phyloP scores from a whole-genome alignment of 2,888 invertebrate species.

The Machimus rusticus region DNA sequence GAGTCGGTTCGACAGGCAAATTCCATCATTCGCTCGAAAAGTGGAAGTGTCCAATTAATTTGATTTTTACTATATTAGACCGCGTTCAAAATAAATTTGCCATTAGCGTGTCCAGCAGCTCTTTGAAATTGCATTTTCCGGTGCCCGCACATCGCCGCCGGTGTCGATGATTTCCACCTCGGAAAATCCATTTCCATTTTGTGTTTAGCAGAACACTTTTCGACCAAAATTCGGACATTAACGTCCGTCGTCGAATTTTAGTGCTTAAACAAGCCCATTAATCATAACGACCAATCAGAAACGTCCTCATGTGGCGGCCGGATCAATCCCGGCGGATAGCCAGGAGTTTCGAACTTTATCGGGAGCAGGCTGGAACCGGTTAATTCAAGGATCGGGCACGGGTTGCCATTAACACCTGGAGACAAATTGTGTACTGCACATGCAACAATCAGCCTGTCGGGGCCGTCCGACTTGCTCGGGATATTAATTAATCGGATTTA shows the following conservation, averaged over 20 bases:
- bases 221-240: neutral
- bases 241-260: neutral
- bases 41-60: neutral
- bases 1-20: neutral
- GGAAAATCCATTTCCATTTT: neutral
- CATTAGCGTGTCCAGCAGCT: neutral
- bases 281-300: neutral
- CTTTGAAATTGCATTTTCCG: neutral
- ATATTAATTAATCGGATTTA: neutral
- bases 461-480: neutral
- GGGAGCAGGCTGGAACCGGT: neutral
- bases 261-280: constrained; percentile 9
- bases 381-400: neutral
- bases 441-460: neutral
- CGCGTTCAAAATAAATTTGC: neutral
- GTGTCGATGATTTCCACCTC: neutral
- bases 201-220: neutral
- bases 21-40: neutral
- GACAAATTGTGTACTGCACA: neutral
- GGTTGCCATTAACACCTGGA: neutral
- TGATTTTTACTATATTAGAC: neutral
- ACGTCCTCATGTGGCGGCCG: neutral
- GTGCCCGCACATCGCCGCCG: neutral
- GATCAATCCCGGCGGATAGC: neutral
- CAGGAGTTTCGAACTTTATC: neutral